A percentile compares a stretch with the other conserved stretches of the same genome.
These are phyloP conservation scores for Coenobita brevimanus DNA, from an alignment of 1,140 invertebrate species.

Conservation along the genomic window DNA sequence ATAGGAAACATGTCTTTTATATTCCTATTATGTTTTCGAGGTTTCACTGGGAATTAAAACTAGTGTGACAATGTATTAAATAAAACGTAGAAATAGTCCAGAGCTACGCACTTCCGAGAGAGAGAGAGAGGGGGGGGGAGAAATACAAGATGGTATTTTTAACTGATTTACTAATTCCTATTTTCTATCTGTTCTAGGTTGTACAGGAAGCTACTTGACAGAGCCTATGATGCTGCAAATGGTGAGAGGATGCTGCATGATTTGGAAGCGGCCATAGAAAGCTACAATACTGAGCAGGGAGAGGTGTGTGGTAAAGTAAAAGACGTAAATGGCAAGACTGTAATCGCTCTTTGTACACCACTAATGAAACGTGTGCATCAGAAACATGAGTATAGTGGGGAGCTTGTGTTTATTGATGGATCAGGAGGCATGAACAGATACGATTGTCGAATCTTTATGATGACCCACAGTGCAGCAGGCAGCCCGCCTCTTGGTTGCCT, in stretches of 20 bases:
- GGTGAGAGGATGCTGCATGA: conserved; percentile 1
- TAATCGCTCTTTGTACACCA: too few relatives aligned
- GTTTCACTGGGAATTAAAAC: conserved; percentile 11
- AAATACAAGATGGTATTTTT: not conserved
- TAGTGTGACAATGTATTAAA: too few relatives aligned
- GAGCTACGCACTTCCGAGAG: too few relatives aligned
- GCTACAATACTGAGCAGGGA: conserved; percentile 32
- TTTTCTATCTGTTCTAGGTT: conserved; percentile 27
- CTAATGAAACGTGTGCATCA: too few relatives aligned
- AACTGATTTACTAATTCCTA: conserved; percentile 13
- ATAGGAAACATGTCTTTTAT: not conserved
- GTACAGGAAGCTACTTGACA: conserved; percentile 36
- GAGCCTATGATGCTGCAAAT: conserved; percentile 5
- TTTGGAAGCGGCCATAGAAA: conserved; percentile 37
- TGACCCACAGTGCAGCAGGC: conserved; percentile 40
- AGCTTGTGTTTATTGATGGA: too few relatives aligned
- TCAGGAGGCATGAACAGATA: conserved; percentile 38
- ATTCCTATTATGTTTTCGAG: too few relatives aligned
- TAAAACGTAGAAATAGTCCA: too few relatives aligned
- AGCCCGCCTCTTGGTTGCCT: conserved; percentile 22
- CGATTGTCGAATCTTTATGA: conserved; percentile 42
- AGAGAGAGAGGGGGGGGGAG: too few relatives aligned
- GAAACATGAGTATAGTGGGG: too few relatives aligned
- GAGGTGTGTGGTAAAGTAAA: conserved; percentile 36
- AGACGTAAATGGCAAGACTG: too few relatives aligned